Evolutionary conservation across 2,888 invertebrate species (phyloP).

Genomic region (Lampropteryx suffumata): DNA sequence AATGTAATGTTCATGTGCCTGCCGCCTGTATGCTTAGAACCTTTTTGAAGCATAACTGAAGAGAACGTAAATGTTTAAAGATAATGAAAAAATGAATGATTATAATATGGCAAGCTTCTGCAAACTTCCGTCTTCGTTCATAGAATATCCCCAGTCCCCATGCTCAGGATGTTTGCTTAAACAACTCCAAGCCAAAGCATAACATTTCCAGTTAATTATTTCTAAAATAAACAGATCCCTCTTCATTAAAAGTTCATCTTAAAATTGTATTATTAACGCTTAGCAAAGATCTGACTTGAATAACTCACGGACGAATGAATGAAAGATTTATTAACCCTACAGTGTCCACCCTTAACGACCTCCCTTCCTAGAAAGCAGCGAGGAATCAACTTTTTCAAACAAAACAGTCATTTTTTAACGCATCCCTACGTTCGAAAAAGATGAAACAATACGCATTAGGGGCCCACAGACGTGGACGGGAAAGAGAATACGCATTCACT

Average conservation of each 20-base stretch:
- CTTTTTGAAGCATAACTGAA: neutral
- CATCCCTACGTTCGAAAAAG: constrained; percentile 56
- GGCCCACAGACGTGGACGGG: constrained; percentile 40
- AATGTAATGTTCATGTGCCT: neutral
- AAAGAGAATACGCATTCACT: constrained; percentile 60
- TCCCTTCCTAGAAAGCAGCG: constrained; percentile 39
- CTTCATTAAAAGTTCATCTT: constrained; percentile 35
- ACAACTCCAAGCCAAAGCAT: constrained; percentile 13
- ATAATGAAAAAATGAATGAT: neutral
- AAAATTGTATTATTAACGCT: constrained; percentile 38
- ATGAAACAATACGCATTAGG: constrained; percentile 58
- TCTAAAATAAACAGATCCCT: constrained; percentile 30
- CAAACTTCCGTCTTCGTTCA: constrained; percentile 7
- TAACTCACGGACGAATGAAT: constrained; percentile 46
- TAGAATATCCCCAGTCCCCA: neutral
- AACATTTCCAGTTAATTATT: constrained; percentile 31
- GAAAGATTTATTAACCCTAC: constrained; percentile 47
- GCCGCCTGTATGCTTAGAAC: neutral
- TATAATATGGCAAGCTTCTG: neutral
- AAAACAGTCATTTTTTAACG: constrained; percentile 55
- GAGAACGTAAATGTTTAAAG: constrained; percentile 1
- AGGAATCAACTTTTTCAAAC: constrained; percentile 43
- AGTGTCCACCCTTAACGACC: constrained; percentile 48
- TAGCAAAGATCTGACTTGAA: constrained; percentile 42
- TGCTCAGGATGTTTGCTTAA: constrained; percentile 13